phyloP scores from a whole-genome alignment of 1,140 invertebrate species.

The Drosophila bifasciata region DNA sequence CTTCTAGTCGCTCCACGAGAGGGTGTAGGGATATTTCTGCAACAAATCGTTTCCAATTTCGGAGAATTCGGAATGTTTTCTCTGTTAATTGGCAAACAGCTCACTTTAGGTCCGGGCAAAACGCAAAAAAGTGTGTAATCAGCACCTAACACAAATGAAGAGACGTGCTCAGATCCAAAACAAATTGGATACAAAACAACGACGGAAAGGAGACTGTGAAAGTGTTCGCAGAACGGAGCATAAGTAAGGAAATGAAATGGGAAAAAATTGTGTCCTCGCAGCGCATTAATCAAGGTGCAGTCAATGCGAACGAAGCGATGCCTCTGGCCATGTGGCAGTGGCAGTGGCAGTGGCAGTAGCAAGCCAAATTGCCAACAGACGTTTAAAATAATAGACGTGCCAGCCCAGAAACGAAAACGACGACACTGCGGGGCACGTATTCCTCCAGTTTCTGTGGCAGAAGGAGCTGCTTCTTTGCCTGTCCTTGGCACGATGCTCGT shows the following conservation, averaged over 20 bases:
- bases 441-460: constrained; percentile 46
- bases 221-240: constrained; percentile 28
- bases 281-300: constrained; percentile 75
- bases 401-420: constrained; percentile 11
- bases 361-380: constrained; percentile 55
- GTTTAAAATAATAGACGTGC: constrained; percentile 47
- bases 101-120: background rate
- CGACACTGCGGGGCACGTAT: constrained; percentile 54
- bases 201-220: constrained; percentile 42
- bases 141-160: constrained; percentile 54
- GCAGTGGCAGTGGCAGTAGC: constrained; percentile 10
- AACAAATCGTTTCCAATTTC: no score
- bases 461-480: constrained; percentile 58
- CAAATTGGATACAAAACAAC: constrained; percentile 43
- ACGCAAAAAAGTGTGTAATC: constrained; percentile 30
- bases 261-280: constrained; percentile 37
- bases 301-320: constrained; percentile 44
- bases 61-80: no score
- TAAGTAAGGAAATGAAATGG: background rate
- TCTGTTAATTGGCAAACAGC: background rate
- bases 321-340: constrained; percentile 10
- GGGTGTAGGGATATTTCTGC: no score
- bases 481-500: constrained; percentile 53
- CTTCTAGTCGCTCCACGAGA: no score
- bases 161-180: constrained; percentile 29